Percentiles rank a stretch among this genome's conserved stretches.
Evolutionary conservation across 2,113 vertebrate genomes (phyloP).

Genomic region (Dipodomys ordii): DNA sequence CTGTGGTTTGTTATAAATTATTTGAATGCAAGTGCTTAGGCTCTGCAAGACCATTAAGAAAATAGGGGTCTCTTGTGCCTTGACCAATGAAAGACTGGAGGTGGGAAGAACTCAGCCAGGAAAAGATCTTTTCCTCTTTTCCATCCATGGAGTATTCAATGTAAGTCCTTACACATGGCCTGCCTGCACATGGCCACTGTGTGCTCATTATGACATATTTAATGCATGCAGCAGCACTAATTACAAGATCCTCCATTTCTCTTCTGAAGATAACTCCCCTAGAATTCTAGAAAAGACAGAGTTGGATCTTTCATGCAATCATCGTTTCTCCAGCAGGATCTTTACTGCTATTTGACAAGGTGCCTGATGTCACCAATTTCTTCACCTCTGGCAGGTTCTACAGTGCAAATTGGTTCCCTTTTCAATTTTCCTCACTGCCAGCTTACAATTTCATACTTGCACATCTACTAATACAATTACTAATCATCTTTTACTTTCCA

Average conservation of each 20-base stretch:
- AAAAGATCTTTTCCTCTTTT: background rate
- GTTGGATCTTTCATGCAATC: background rate
- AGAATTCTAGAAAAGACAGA: background rate
- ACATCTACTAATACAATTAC: background rate
- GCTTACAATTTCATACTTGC: background rate
- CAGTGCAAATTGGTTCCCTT: background rate
- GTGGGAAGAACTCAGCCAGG: background rate
- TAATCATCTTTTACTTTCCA: constrained; percentile 22
- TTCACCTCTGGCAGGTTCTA: background rate
- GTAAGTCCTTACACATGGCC: background rate
- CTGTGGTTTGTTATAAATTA: background rate
- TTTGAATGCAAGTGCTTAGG: background rate
- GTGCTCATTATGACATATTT: background rate
- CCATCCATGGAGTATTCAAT: background rate
- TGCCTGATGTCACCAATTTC: background rate
- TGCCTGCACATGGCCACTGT: background rate
- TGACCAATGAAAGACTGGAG: background rate
- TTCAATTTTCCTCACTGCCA: background rate
- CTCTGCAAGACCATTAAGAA: background rate
- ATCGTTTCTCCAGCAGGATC: background rate
- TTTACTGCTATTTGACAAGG: background rate
- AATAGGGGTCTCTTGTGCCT: background rate
- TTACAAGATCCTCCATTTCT: background rate
- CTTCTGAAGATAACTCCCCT: background rate
- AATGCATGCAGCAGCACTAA: background rate